Evolutionary conservation across 2,888 invertebrate genomes (phyloP), one percentile per base, ranked within the genome.

Genomic region (Cecidostiba fungosa): DNA sequence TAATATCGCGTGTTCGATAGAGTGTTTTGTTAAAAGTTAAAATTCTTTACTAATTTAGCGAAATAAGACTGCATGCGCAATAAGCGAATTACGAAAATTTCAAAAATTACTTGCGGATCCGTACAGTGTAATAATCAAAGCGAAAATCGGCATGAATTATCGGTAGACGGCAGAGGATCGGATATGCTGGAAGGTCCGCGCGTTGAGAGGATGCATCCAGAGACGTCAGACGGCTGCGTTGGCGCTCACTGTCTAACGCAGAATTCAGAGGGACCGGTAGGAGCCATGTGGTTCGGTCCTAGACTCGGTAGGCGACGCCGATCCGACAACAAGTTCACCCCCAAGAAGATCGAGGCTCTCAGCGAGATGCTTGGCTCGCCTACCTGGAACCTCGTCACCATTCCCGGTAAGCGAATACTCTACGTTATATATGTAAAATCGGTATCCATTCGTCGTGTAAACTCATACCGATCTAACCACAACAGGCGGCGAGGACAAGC

Each of bases 201-300:
- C n/a, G 19, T 85, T 83, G 77, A 89, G 66, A 70, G 90, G 84
- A 54, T 88, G 89, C 78, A 84, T 81, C 8, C 82, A 85, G 87
- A 87, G 29, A 14, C 88, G 86, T 6, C 84, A 82, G 47, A 87
- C 88, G 66, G 36, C 10, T 92, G 92, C 84, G 85, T 86, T 39
- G 92, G 91, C 1, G 87, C 88, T 8, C 90, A 90, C 62, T 92
- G 92, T 85, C 87, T 87, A 10, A 90, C 90, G 62, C 90, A 91
- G 23, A 89, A 87, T n/a, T 88, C 89, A 19, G 90, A 89, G 73
- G 89, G 89, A 14, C 88, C 90, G 16, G 87, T 90, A n/a, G 91
- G 91, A 29, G 92, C 92, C 26, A 92, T 94, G 92, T 95, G 94
- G 95, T 94, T 95, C 87, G 95, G 94, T 1, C 94, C 95, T 1